Percentiles rank a stretch among this genome's conserved stretches.
phyloP scores from a whole-genome alignment of 2,888 invertebrate species.

The Yponomeuta evonymella region DNA sequence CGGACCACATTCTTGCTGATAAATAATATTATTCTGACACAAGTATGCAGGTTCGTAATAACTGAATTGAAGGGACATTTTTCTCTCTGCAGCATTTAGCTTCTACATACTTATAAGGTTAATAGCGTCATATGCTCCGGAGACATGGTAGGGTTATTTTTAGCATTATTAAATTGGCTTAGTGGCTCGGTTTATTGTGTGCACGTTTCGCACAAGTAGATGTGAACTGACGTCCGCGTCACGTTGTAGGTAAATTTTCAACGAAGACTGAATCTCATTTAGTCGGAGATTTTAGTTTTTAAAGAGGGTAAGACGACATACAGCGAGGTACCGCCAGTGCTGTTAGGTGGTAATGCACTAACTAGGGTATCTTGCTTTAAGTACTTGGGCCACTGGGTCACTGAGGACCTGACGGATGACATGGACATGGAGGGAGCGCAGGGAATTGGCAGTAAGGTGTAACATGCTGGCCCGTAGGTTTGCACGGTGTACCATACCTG shows the following conservation, averaged over 20 bases:
- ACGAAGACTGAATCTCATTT: slow-evolving; percentile 27
- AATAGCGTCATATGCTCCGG: slow-evolving; percentile 64
- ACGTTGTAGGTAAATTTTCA: slow-evolving; percentile 50
- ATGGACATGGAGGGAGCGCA: too few relatives aligned
- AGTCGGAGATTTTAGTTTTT: too few relatives aligned
- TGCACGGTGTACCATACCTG: too few relatives aligned
- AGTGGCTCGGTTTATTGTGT: slow-evolving; percentile 68
- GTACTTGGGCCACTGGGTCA: too few relatives aligned
- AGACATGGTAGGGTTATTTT: slow-evolving; percentile 70
- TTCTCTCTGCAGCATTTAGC: slow-evolving; percentile 49
- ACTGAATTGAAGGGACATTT: slow-evolving; percentile 38
- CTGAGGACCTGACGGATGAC: too few relatives aligned
- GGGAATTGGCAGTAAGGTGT: too few relatives aligned
- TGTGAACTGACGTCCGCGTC: slow-evolving; percentile 34
- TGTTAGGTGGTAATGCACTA: too few relatives aligned
- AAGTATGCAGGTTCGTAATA: slow-evolving; percentile 29
- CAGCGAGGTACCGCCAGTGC: too few relatives aligned
- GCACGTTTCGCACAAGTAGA: slow-evolving; percentile 60
- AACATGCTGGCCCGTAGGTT: too few relatives aligned
- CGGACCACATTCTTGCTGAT: slow-evolving; percentile 37
- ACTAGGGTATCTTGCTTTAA: too few relatives aligned
- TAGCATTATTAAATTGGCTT: slow-evolving; percentile 75
- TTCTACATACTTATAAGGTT: slow-evolving; percentile 63
- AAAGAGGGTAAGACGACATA: too few relatives aligned
- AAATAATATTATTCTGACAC: slow-evolving; percentile 45